These are phyloP conservation scores for Euleptes europaea DNA, from an alignment of 2,113 vertebrate genomes.

Conservation along the genomic window DNA sequence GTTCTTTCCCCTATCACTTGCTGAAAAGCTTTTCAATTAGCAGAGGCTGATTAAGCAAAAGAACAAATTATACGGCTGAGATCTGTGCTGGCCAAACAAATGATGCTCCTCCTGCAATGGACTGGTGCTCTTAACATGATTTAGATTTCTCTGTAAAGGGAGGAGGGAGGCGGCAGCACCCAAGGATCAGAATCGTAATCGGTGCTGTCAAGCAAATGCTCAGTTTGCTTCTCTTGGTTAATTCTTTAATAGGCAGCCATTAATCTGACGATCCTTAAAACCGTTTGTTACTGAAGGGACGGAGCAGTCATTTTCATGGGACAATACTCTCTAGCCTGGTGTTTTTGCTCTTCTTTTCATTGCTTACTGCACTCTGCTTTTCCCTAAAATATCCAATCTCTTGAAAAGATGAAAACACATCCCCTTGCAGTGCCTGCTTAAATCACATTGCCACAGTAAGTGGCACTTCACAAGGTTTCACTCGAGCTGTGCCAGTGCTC, in stretches of 20 bases:
- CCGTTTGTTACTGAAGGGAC: slow-evolving; percentile 1
- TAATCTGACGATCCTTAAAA: background rate
- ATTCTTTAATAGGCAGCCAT: background rate
- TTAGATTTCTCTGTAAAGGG: slow-evolving; percentile 3
- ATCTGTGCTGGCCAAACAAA: background rate
- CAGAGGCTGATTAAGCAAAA: background rate
- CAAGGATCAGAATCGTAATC: background rate
- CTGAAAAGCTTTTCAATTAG: background rate
- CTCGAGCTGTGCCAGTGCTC: slow-evolving; percentile 7
- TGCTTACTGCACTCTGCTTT: slow-evolving; percentile 10
- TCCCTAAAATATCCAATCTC: slow-evolving; percentile 10
- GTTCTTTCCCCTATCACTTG: background rate
- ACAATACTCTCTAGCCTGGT: background rate
- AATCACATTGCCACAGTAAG: background rate
- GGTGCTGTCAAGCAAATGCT: slow-evolving; percentile 39
- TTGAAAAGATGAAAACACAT: slow-evolving; percentile 17
- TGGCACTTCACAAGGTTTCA: background rate
- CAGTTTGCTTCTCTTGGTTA: slow-evolving; percentile 13
- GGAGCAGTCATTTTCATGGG: slow-evolving; percentile 20
- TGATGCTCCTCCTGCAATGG: slow-evolving; percentile 14
- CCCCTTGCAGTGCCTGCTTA: slow-evolving; percentile 29
- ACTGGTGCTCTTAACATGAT: slow-evolving; percentile 27
- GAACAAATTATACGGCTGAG: slow-evolving; percentile 20
- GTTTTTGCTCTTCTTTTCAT: slow-evolving; percentile 7
- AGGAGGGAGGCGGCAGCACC: slow-evolving; percentile 20